Conservation (phyloP, 1,140 invertebrate genomes). For the Drosophila varians region DNA sequence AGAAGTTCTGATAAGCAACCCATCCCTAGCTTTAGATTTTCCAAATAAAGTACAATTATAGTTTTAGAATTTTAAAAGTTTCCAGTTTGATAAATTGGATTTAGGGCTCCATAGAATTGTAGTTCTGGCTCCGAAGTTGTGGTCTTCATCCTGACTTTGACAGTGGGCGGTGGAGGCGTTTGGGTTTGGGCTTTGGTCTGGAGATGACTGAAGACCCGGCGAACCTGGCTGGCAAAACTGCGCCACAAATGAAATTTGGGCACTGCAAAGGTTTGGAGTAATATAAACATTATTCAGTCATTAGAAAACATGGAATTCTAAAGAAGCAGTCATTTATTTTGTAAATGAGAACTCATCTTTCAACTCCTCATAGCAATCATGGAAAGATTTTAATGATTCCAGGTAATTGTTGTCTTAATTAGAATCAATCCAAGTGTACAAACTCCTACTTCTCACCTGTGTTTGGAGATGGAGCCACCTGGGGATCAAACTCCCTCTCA, state of each 20-base stretch:
- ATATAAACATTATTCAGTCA: not conserved
- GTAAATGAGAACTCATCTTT: no score
- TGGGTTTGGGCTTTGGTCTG: conserved; percentile 2
- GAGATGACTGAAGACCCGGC: conserved; percentile 7
- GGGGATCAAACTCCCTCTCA: conserved; percentile 53
- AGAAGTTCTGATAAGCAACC: conserved; percentile 42
- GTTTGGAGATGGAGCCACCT: conserved; percentile 43
- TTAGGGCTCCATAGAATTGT: conserved; percentile 57
- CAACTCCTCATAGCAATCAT: not conserved
- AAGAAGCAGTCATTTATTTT: no score
- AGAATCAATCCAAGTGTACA: not conserved
- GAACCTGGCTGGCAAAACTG: conserved; percentile 40
- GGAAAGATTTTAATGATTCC: not conserved
- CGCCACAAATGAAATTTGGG: conserved; percentile 37
- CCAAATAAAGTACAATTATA: conserved; percentile 17
- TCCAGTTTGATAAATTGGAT: conserved; percentile 57
- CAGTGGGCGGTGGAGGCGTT: conserved; percentile 2
- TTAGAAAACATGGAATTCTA: not conserved
- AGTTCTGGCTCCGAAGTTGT: conserved; percentile 19
- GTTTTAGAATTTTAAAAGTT: conserved; percentile 51
- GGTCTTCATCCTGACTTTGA: conserved; percentile 16
- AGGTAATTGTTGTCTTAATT: not conserved
- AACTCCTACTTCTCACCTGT: conserved; percentile 21
- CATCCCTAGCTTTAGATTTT: conserved; percentile 28
- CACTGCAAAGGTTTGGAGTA: conserved; percentile 8